Percentiles rank a stretch among this genome's conserved stretches.
Evolutionary conservation across 2,797 vertebrate species (phyloP).

Genomic region (Coendou prehensilis): DNA sequence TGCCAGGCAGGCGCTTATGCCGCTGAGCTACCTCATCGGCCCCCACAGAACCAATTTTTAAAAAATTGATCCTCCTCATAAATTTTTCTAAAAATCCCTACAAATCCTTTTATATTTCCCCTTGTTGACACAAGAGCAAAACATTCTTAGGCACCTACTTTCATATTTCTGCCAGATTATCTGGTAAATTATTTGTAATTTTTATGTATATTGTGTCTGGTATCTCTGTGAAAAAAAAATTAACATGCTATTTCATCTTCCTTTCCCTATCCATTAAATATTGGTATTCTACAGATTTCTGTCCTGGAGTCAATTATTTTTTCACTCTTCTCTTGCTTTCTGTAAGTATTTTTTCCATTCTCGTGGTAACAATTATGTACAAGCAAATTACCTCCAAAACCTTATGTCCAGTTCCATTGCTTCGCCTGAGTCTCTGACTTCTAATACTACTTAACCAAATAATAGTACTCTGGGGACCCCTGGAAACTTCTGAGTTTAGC

Average conservation of each 20-base stretch:
- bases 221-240: slow-evolving; percentile 17
- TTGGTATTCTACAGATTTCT: slow-evolving; percentile 48
- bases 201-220: neutral
- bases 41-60: neutral
- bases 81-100: slow-evolving; percentile 26
- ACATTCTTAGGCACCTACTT: neutral
- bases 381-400: slow-evolving; percentile 28
- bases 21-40: no score
- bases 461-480: neutral
- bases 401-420: slow-evolving; percentile 5
- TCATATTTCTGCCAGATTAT: neutral
- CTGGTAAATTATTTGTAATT: neutral
- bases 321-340: slow-evolving; percentile 22
- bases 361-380: slow-evolving; percentile 6
- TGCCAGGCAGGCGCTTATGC: no score
- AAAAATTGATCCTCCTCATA: neutral
- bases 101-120: neutral
- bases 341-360: neutral
- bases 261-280: neutral
- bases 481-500: neutral
- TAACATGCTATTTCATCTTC: slow-evolving; percentile 28
- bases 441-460: slow-evolving; percentile 12
- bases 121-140: slow-evolving; percentile 18
- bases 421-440: slow-evolving; percentile 4
- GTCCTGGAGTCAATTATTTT: slow-evolving; percentile 63